phyloP scores from a whole-genome alignment of 2,113 vertebrate genomes.

The Coptodon bakossiorum region DNA sequence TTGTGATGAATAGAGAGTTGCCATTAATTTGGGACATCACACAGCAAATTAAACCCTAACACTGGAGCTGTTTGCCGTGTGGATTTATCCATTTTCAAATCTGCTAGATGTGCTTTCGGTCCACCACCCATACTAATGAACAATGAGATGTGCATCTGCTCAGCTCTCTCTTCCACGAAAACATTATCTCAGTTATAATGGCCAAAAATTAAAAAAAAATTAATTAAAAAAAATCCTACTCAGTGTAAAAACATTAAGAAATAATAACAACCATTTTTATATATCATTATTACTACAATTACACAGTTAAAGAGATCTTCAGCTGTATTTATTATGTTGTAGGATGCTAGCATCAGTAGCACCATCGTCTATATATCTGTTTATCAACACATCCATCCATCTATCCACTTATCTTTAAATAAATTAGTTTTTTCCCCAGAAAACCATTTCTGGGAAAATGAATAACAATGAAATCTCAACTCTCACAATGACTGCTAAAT shows the following conservation, averaged over 20 bases:
- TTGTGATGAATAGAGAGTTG: background rate
- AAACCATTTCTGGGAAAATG: background rate
- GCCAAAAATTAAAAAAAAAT: background rate
- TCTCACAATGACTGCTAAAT: background rate
- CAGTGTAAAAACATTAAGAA: background rate
- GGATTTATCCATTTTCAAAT: background rate
- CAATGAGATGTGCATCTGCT: background rate
- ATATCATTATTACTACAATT: background rate
- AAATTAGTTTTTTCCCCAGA: background rate
- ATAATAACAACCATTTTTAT: background rate
- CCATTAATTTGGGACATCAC: background rate
- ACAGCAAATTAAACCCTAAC: background rate
- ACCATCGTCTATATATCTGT: background rate
- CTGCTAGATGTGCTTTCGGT: background rate
- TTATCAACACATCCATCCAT: background rate
- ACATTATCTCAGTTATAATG: background rate
- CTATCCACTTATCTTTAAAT: background rate
- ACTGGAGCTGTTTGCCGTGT: background rate
- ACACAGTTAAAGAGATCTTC: background rate
- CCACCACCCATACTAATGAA: background rate
- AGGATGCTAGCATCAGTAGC: background rate
- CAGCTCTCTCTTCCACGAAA: rapidly evolving
- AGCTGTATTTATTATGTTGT: background rate
- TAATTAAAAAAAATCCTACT: background rate
- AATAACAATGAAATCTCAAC: background rate